A percentile compares a stretch with the other conserved stretches of the same genome.
Conservation (phyloP, 1,140 invertebrate species). For the Ceratina australensis region DNA sequence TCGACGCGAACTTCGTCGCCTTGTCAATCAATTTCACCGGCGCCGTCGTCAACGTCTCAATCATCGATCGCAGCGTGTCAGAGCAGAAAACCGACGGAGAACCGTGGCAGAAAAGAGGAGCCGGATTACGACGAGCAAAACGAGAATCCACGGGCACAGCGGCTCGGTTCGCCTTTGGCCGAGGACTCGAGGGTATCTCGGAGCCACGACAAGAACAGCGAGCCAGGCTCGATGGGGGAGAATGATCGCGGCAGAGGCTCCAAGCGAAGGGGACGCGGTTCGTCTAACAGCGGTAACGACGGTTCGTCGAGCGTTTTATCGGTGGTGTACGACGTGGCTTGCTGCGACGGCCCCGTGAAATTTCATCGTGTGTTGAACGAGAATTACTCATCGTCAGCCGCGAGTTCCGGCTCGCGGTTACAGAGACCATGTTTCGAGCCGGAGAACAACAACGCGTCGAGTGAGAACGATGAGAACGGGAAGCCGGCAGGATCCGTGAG, state of each 20-base stretch:
- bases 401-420: conserved; percentile 51
- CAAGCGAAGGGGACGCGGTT: conserved; percentile 25
- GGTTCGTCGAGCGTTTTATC: conserved; percentile 42
- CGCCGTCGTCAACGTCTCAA: conserved; percentile 44
- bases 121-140: neutral
- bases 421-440: conserved; percentile 39
- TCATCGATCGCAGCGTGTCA: conserved; percentile 31
- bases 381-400: conserved; percentile 80
- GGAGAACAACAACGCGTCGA: conserved; percentile 50
- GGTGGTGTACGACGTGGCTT: conserved; percentile 89
- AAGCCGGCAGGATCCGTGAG: conserved; percentile 18
- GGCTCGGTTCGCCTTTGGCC: neutral
- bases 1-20: conserved; percentile 56
- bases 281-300: conserved; percentile 33
- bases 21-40: conserved; percentile 54
- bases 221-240: neutral
- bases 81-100: conserved; percentile 20
- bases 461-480: conserved; percentile 70
- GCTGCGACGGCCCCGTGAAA: conserved; percentile 91
- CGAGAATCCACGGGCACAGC: neutral
- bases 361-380: conserved; percentile 90
- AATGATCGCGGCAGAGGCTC: conserved; percentile 25
- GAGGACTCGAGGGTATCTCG: neutral
- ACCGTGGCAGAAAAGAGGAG: neutral
- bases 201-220: neutral